Base-by-base conservation (phyloP, 2,797 vertebrate genomes). In the Galago senegalensis region DNA sequence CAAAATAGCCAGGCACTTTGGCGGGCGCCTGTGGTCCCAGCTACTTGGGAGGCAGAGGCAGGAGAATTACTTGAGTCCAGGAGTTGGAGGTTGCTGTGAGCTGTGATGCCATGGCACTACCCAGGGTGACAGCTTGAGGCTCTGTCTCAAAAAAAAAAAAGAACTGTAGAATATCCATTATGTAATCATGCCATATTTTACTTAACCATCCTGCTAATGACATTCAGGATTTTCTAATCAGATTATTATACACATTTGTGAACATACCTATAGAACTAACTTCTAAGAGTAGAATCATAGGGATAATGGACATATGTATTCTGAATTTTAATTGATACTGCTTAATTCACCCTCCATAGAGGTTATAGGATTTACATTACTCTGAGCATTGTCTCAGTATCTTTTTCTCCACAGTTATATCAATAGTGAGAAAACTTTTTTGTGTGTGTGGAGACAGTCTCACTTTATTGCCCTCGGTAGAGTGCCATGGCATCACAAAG, bases 101-200 rank as follows among this genome's bases (percentile, higher is more conserved):
- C 37, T 40, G 37, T 40, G 37, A 40, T 40, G 37, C 37, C 37
- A 40, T 40, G 37, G 37, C 37, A 40, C 37, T 40, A 40, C 37
- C 37, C 37, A 40, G 37, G 37, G 37, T 40, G 37, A 40, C 37
- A 40, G 37, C 37, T 40, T 40, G 37, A 40, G 37, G 37, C 37
- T 40, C 37, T 40, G 37, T 40, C 37, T 40, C 37, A 40, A 40
- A 40, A 40, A 40, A 40, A 40, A 40, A 40, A 40, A 40, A 40
- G 37, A 40, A 40, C 37, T 40, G 37, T 18, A 63, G 34, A 73
- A 8, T 83, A 65, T 84, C 46, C 63, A 34, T 79, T 94, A n/a
- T 79, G 20, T 94, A 88, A 73, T 60, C 29, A 3, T 88, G 40
- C 60, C 37, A 31, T 94, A 61, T 75, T 89, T 96, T 92, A 73